These are phyloP conservation scores for Chrysochloris asiatica DNA, from an alignment of 2,113 vertebrate species.

Conservation along the genomic window DNA sequence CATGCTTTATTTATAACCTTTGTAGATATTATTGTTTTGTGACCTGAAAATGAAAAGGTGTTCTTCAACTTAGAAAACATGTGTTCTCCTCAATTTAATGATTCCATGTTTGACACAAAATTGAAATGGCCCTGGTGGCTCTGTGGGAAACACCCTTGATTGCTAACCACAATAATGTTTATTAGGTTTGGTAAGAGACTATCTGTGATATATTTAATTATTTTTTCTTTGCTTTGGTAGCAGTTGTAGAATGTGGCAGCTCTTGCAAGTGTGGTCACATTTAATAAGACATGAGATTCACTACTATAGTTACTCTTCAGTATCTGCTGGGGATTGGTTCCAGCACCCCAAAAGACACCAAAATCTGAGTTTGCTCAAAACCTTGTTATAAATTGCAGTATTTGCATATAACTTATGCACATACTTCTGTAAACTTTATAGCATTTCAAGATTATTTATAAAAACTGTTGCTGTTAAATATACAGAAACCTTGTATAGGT, in stretches of 20 bases:
- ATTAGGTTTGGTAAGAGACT: background rate
- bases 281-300: background rate
- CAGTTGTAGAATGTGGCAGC: background rate
- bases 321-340: background rate
- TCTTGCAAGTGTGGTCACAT: background rate
- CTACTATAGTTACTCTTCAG: background rate
- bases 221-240: background rate
- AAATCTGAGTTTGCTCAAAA: background rate
- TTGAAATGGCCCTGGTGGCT: too few relatives aligned
- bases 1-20: background rate
- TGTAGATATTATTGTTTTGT: background rate
- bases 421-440: too few relatives aligned
- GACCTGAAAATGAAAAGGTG: background rate
- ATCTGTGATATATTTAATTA: background rate
- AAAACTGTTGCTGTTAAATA: too few relatives aligned
- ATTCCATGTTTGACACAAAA: too few relatives aligned
- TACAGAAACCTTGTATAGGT: too few relatives aligned
- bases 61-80: background rate
- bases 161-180: too few relatives aligned
- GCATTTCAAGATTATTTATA: too few relatives aligned
- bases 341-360: background rate
- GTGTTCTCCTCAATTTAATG: background rate
- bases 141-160: too few relatives aligned
- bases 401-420: background rate
- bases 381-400: background rate